Conservation (phyloP, 2,888 invertebrate species). For the Idaea dimidiata region DNA sequence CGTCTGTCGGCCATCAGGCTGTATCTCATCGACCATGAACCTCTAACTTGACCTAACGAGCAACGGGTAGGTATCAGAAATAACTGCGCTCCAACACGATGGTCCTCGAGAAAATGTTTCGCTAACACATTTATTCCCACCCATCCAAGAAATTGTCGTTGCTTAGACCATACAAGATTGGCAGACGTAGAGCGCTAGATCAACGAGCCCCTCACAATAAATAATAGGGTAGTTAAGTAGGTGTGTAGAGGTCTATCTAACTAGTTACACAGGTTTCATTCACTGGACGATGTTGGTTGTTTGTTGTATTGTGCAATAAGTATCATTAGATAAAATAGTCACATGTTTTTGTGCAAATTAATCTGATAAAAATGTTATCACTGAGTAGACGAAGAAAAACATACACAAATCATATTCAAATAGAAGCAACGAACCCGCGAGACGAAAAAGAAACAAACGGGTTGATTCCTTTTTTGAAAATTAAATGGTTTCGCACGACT, state of each 20-base stretch:
- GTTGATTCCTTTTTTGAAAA: slow-evolving; percentile 26
- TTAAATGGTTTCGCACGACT: neutral
- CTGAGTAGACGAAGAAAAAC: slow-evolving; percentile 27
- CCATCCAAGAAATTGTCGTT: too few species aligned
- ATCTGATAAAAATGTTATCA: slow-evolving; percentile 28
- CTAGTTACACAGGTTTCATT: neutral
- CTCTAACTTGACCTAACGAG: too few species aligned
- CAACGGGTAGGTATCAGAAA: too few species aligned
- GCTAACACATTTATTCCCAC: too few species aligned
- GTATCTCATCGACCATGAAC: too few species aligned
- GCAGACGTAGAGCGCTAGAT: too few species aligned
- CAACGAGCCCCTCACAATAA: too few species aligned
- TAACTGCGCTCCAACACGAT: too few species aligned
- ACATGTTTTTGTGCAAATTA: slow-evolving; percentile 36
- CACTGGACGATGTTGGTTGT: neutral
- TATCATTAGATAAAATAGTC: slow-evolving; percentile 21
- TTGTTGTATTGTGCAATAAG: slow-evolving; percentile 4
- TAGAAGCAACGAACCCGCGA: slow-evolving; percentile 41
- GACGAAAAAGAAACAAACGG: slow-evolving; percentile 28
- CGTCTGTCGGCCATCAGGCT: too few species aligned
- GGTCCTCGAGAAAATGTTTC: too few species aligned
- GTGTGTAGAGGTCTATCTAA: neutral
- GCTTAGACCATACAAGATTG: too few species aligned
- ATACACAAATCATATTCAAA: slow-evolving; percentile 42
- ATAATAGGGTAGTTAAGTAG: too few species aligned